These are phyloP conservation scores for Bemisia tabaci DNA, from an alignment of 1,140 invertebrate species.

Conservation along the genomic window DNA sequence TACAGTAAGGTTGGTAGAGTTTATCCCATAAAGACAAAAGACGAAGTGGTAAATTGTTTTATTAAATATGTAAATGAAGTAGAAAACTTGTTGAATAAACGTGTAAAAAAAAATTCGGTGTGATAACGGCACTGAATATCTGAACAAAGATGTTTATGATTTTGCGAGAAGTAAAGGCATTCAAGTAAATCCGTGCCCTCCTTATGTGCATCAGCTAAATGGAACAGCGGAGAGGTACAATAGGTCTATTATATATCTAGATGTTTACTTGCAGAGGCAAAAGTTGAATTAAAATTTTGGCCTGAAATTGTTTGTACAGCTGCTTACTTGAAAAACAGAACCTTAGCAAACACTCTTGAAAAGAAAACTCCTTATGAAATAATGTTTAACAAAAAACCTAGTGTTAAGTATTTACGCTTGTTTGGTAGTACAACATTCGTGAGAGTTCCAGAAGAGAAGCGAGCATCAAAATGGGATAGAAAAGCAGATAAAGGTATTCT, in stretches of 20 bases:
- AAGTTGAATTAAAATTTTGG: neutral
- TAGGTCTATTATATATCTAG: neutral
- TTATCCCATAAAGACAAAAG: neutral
- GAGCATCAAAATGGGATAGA: constrained; percentile 19
- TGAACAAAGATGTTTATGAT: constrained; percentile 20
- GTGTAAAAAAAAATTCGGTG: constrained; percentile 28
- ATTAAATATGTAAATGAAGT: constrained; percentile 11
- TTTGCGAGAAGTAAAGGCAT: constrained; percentile 6
- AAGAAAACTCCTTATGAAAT: neutral
- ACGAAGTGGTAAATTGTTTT: neutral
- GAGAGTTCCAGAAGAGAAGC: constrained; percentile 17
- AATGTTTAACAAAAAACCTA: neutral
- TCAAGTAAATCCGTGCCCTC: neutral
- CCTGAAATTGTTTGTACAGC: neutral
- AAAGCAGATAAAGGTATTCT: neutral
- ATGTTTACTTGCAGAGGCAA: neutral
- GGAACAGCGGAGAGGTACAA: neutral
- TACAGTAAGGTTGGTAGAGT: neutral
- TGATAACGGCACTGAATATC: constrained; percentile 32
- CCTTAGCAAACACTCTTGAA: neutral
- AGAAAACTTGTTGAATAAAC: constrained; percentile 23
- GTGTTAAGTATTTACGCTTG: neutral
- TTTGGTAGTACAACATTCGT: constrained; percentile 21
- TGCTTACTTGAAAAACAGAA: neutral
- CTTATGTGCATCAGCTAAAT: neutral